Evolutionary conservation across 2,888 invertebrate genomes (phyloP), one percentile per base, ranked within the genome.

Genomic region (Punctoribates punctum): DNA sequence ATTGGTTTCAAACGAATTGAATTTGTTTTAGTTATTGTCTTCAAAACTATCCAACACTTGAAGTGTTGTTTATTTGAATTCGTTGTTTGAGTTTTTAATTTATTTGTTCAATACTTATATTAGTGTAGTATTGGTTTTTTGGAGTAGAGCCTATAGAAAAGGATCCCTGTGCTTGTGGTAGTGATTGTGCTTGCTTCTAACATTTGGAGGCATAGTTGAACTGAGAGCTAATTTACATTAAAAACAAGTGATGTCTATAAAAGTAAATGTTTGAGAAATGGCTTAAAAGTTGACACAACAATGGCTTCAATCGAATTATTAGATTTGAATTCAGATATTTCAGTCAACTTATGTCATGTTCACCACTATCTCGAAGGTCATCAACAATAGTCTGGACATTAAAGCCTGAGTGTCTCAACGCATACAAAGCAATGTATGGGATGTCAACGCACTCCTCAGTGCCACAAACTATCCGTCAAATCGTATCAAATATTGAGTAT

Each of bases 321-420:
- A 67, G 67, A 67, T 67, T 20, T 67, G 38, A 34, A 67, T 67
- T 67, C 67, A 67, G 67, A 67, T 67, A 67, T 67, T 67, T 67
- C 67, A 67, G 67, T 67, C 67, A 67, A 57, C 67, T 67, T 67
- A 67, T 67, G 67, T 67, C 67, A 67, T 67, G 27, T 67, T 38
- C 13, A 38, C 20, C 17, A n/a, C 15, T 67, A 67, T 67, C 67
- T 67, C 20, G 20, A 42, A 67, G 67, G 67, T 42, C 67, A 67
- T 67, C 67, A 29, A 23, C 38, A 42, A 38, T 67, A 27, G 11
- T 38, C 34, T 42, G 67, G 67, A 67, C 67, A 67, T 67, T 67
- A 67, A 42, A 27, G 38, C n/a, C 34, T 42, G 8, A 8, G 8
- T 67, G 42, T n/a, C n/a, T 51, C 51, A 51, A 4, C 25, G 57